phyloP scores from a whole-genome alignment of 2,113 vertebrate genomes.

The Cichladusa arquata region DNA sequence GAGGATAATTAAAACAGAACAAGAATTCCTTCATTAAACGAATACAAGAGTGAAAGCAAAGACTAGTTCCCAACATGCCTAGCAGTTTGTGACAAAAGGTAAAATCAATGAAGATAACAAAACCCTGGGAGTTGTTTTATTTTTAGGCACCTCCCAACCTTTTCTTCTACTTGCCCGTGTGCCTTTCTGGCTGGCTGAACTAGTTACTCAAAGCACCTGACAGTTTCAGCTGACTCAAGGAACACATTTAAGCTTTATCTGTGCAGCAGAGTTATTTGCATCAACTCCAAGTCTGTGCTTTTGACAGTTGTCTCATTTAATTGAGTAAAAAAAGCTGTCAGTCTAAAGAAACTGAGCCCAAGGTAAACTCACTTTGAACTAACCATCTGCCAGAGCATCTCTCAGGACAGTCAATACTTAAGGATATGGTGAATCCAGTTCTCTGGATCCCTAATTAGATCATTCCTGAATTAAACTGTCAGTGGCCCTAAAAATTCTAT shows the following conservation, averaged over 20 bases:
- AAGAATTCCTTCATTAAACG: neutral
- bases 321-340: constrained; percentile 81
- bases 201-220: constrained; percentile 65
- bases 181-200: constrained; percentile 63
- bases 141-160: constrained; percentile 65
- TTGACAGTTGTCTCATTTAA: constrained; percentile 77
- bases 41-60: neutral
- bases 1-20: constrained; percentile 38
- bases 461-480: constrained; percentile 72
- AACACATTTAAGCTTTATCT: constrained; percentile 68
- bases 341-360: constrained; percentile 74
- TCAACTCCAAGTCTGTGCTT: constrained; percentile 70
- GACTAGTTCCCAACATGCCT: neutral
- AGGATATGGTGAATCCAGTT: constrained; percentile 59
- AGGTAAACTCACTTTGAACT: constrained; percentile 80
- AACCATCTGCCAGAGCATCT: constrained; percentile 78
- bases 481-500: constrained; percentile 51
- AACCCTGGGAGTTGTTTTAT: constrained; percentile 54
- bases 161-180: constrained; percentile 49
- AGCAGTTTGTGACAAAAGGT: neutral
- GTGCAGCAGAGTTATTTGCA: constrained; percentile 63
- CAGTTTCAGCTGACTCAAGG: constrained; percentile 65
- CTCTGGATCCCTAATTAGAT: constrained; percentile 74
- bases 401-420: constrained; percentile 72
- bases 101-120: constrained; percentile 46